Evolutionary conservation across 2,113 vertebrate genomes (phyloP), one percentile per base, ranked within the genome.

Genomic region (Spilogale gracilis): DNA sequence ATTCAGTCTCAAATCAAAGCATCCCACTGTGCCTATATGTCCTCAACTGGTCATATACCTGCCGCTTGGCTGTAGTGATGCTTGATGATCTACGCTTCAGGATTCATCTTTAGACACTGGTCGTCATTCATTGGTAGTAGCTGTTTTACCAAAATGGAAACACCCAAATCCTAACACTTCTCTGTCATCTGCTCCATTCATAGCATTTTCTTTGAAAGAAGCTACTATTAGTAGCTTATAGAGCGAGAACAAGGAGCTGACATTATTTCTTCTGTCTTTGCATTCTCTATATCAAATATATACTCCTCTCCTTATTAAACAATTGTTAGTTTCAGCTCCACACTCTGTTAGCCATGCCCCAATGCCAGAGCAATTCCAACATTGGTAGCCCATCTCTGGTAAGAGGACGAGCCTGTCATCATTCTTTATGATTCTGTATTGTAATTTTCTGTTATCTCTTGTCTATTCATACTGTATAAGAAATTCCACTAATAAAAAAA

Each of bases 401-500:
- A 83, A 63, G 45, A 89, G 76, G 45, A 74, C 90, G 88, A 27
- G 3, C 27, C 48, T 94, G 45, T 76, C 63, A 90, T 94, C 23
- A 60, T 89, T 89, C 43, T 81, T 93, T 87, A 45, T 79, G 54
- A 83, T 73, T 94, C 43, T 81, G 48, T 89, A 63, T 84, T 95
- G 63, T 69, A 82, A 93, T 96, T 95, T 95, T 96, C 69, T 74
- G 45, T 96, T 95, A 83, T 88, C 87, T 89, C 43, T 54, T 93
- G 27, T 87, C 38, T 94, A 6, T 95, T 91, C 30, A 86, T 81
- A 79, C 0, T 89, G 2, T 65, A n/a, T 86, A 67, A 93, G 81
- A 91, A 94, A 94, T 91, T 88, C 92, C 58, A 91, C 91, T 94
- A 93, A 89, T 82, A 79, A 56, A 45, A 90, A 92, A 97, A 81